phyloP scores from a whole-genome alignment of 2,113 vertebrate genomes.

The Aldabrachelys gigantea region DNA sequence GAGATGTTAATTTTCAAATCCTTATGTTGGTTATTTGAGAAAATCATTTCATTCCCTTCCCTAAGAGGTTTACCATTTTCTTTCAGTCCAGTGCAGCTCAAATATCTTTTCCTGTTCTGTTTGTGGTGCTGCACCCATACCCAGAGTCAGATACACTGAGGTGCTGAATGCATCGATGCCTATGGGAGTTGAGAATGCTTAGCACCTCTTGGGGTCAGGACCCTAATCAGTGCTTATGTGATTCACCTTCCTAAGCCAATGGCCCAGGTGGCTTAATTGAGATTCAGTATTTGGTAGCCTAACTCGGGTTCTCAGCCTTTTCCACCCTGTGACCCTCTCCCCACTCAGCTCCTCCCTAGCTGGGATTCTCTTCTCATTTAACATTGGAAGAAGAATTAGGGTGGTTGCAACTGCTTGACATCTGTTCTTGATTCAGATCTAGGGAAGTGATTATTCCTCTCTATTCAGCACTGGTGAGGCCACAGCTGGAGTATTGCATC shows the following conservation, averaged over 20 bases:
- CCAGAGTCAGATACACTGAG: background rate
- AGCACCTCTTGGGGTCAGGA: background rate
- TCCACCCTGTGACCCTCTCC: background rate
- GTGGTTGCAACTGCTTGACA: background rate
- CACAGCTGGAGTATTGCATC: too few relatives aligned
- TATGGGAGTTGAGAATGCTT: background rate
- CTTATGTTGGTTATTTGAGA: slow-evolving; percentile 78
- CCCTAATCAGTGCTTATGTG: background rate
- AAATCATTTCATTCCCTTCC: slow-evolving; percentile 75
- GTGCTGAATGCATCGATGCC: background rate
- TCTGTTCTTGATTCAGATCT: background rate
- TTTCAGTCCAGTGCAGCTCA: slow-evolving; percentile 49
- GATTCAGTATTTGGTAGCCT: background rate
- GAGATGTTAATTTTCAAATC: slow-evolving; percentile 81
- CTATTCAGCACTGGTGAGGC: too few relatives aligned
- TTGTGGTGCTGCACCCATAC: background rate
- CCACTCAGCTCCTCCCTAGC: background rate
- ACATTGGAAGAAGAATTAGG: background rate
- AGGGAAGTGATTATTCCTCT: too few relatives aligned
- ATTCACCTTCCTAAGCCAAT: background rate
- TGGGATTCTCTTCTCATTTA: background rate
- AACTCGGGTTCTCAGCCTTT: background rate
- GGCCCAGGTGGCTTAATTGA: background rate
- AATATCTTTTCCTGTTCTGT: slow-evolving; percentile 44
- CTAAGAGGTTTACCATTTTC: slow-evolving; percentile 77